Evolutionary conservation across 2,113 vertebrate genomes (phyloP), one percentile per base, ranked within the genome.

Genomic region (Pao palembangensis): DNA sequence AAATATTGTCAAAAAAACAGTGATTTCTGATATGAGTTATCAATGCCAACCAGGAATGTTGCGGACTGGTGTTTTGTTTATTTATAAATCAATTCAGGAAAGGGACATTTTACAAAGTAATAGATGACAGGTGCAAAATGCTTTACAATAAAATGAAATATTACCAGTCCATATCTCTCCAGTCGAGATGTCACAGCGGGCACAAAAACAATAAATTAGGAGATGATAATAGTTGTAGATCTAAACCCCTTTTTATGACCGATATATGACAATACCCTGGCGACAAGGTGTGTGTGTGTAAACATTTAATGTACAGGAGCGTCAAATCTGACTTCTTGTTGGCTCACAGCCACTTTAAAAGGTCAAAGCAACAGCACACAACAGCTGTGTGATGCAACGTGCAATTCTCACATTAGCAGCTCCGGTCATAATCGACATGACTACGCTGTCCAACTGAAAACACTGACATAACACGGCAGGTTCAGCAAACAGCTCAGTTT

Each of bases 271-370:
- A 49, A 75, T 58, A 61, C 7, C 18, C 17, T 28, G 6, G 44
- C 75, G 25, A 75, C 60, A 18, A 57, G 14, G 18, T 58, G 21
- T 61, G 21, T 23, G 21, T 23, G 1, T 51, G 77, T 58, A 73
- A 76, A 84, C 61, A 78, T 6, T 13, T 23, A 8, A 57, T 25
- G 56, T 68, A 56, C 4, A 65, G 69, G 54, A 73, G 14, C 60
- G 34, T 64, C 38, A 47, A 47, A 55, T 6, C 42, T 47, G 19
- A 59, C 21, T 64, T 28, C 25, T 28, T 28, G 25, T 28, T 28
- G 25, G 25, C 25, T 28, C 2, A 28, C 5, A 28, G 53, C 14
- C 15, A 58, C 31, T 10, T 38, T 38, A 38, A 38, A 38, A 38
- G 34, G 34, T 38, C 34, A 38, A 38, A 38, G 1, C 8, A 11